phyloP scores from a whole-genome alignment of 2,113 vertebrate species.

The Pantherophis guttatus region DNA sequence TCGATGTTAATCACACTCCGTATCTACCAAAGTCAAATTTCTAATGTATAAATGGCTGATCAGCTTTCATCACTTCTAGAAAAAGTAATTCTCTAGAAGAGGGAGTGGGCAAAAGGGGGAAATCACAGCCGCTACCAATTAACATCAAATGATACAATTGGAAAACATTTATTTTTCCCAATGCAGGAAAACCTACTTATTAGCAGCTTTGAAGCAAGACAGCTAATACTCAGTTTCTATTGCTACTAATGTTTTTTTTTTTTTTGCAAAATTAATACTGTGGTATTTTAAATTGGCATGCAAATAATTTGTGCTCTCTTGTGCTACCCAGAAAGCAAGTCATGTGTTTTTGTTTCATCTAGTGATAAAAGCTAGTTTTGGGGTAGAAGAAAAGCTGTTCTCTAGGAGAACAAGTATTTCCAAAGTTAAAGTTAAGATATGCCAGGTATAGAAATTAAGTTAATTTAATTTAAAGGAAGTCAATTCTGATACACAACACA shows the following conservation, averaged over 20 bases:
- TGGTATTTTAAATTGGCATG: background rate
- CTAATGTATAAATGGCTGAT: conserved; percentile 7
- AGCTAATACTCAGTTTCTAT: background rate
- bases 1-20: background rate
- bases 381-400: background rate
- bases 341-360: conserved; percentile 10
- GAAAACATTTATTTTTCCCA: background rate
- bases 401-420: background rate
- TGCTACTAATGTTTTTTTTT: background rate
- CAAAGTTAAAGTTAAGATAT: background rate
- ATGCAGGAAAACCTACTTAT: accelerated
- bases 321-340: conserved; percentile 2
- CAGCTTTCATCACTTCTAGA: conserved; percentile 19
- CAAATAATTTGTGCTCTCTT: conserved; percentile 8
- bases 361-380: background rate
- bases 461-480: background rate
- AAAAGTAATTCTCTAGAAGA: conserved; percentile 11
- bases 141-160: background rate
- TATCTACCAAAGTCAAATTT: conserved; percentile 3
- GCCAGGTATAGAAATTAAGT: background rate
- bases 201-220: background rate
- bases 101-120: background rate
- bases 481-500: background rate
- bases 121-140: background rate
- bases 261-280: background rate